These are phyloP conservation scores for Sarcophaga variegata DNA, from an alignment of 2,888 invertebrate genomes.

Conservation along the genomic window DNA sequence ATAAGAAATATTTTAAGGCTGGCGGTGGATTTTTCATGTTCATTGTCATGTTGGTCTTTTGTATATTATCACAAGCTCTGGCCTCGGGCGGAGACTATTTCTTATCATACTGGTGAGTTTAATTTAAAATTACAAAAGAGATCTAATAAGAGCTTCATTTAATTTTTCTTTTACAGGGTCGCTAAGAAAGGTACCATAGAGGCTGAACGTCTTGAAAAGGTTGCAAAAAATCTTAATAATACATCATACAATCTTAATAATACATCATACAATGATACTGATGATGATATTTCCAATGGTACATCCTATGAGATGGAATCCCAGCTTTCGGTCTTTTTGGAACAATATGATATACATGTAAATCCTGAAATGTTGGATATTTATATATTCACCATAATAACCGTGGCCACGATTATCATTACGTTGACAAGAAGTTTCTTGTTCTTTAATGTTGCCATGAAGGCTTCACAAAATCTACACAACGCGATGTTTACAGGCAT, in stretches of 20 bases:
- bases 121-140: neutral
- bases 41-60: slow-evolving; percentile 84
- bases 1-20: slow-evolving; percentile 87
- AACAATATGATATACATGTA: slow-evolving; percentile 72
- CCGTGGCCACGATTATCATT: slow-evolving; percentile 80
- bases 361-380: slow-evolving; percentile 79
- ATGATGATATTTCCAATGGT: neutral
- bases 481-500: slow-evolving; percentile 92
- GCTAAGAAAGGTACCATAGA: slow-evolving; percentile 66
- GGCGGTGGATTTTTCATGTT: slow-evolving; percentile 87
- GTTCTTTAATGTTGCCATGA: slow-evolving; percentile 86
- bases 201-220: slow-evolving; percentile 31
- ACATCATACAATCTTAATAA: slow-evolving; percentile 18
- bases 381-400: slow-evolving; percentile 83
- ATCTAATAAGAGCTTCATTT: neutral
- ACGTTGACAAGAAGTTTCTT: slow-evolving; percentile 81
- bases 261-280: slow-evolving; percentile 16
- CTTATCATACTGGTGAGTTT: slow-evolving; percentile 86
- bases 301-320: slow-evolving; percentile 70
- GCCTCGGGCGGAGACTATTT: slow-evolving; percentile 91
- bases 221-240: slow-evolving; percentile 24
- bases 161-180: slow-evolving; percentile 65
- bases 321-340: slow-evolving; percentile 70
- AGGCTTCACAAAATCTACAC: slow-evolving; percentile 90
- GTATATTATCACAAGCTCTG: slow-evolving; percentile 86